A percentile compares a stretch with the other conserved stretches of the same genome.
phyloP scores from a whole-genome alignment of 2,113 vertebrate genomes.

The Cyphomyrus discorhynchus region DNA sequence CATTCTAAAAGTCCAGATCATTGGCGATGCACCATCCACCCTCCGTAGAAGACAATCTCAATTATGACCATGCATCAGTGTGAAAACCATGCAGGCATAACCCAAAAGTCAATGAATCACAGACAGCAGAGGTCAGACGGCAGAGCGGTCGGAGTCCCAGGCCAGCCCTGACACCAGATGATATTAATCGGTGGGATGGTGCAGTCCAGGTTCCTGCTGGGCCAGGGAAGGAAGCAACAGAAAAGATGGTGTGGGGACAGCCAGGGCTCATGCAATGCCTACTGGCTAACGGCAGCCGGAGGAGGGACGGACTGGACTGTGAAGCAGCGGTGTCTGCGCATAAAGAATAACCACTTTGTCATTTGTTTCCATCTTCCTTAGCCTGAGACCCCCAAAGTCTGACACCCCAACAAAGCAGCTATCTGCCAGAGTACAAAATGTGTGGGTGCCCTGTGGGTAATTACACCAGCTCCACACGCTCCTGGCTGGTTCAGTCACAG shows the following conservation, averaged over 20 bases:
- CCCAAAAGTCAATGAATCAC: neutral
- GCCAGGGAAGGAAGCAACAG: neutral
- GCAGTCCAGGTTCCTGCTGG: neutral
- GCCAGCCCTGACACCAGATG: neutral
- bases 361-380: constrained; percentile 42
- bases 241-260: constrained; percentile 26
- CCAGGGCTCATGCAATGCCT: constrained; percentile 24
- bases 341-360: constrained; percentile 22
- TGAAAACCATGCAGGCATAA: neutral
- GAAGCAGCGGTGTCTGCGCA: constrained; percentile 1
- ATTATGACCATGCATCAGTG: neutral
- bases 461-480: neutral
- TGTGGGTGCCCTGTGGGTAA: constrained; percentile 5
- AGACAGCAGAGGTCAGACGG: neutral
- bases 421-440: constrained; percentile 32
- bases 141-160: neutral
- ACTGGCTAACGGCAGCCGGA: constrained; percentile 33
- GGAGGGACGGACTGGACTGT: constrained; percentile 23
- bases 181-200: neutral
- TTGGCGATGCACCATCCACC: neutral
- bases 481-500: neutral
- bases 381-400: constrained; percentile 6
- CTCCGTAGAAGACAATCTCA: neutral
- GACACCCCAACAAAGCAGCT: neutral
- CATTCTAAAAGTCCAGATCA: neutral